Conservation (phyloP, 2,888 invertebrate species). For the Rhopalosiphum nymphaeae region DNA sequence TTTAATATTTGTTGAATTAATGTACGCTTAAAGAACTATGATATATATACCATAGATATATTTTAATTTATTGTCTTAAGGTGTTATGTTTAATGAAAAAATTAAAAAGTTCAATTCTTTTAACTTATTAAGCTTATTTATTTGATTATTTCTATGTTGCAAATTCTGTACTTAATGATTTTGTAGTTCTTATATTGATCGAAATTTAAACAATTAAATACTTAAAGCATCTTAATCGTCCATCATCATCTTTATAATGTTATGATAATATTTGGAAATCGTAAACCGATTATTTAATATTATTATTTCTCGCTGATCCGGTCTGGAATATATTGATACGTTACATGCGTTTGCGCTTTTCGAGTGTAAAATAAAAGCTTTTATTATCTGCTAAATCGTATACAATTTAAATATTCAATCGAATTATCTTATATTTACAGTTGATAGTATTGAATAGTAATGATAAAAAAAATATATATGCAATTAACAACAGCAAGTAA, state of each 20-base stretch:
- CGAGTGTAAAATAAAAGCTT: not conserved
- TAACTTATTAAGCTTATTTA: not conserved
- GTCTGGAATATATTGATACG: not conserved
- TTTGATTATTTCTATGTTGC: not conserved
- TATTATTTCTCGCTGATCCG: not conserved
- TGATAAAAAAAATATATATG: not conserved
- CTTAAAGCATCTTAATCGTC: not conserved
- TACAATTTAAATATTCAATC: not conserved
- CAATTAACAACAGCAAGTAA: not conserved
- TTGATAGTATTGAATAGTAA: not conserved
- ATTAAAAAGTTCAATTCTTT: not conserved
- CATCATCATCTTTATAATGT: not conserved
- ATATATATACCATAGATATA: not conserved
- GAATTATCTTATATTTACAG: not conserved
- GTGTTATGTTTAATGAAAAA: not conserved
- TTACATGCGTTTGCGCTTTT: not conserved
- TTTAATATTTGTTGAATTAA: not conserved
- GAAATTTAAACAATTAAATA: not conserved
- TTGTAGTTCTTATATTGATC: not conserved
- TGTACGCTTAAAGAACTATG: not conserved
- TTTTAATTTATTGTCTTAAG: not conserved
- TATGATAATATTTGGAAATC: not conserved
- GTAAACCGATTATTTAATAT: not conserved
- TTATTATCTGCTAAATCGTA: slow-evolving; percentile 22
- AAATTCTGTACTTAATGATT: not conserved